Percentiles rank a stretch among this genome's conserved stretches.
phyloP scores from a whole-genome alignment of 2,113 vertebrate genomes.

The Gracilinanus agilis region DNA sequence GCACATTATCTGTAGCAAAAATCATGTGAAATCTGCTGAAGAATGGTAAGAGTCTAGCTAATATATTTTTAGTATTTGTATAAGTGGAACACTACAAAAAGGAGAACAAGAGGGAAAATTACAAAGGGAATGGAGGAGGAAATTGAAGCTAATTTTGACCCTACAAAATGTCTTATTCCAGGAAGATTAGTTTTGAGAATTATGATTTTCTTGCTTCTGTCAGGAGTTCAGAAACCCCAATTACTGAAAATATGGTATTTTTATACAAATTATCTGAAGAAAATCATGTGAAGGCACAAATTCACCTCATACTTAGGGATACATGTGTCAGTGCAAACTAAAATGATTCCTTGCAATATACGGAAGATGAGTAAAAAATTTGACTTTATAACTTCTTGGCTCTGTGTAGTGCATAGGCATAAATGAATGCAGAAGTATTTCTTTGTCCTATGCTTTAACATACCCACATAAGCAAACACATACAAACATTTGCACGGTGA shows the following conservation, averaged over 20 bases:
- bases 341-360: background rate
- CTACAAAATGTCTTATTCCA: background rate
- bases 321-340: background rate
- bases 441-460: background rate
- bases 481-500: background rate
- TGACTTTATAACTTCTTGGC: background rate
- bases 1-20: background rate
- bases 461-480: background rate
- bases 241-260: background rate
- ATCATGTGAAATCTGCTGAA: background rate
- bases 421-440: background rate
- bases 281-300: background rate
- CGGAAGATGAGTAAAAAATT: background rate
- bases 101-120: background rate
- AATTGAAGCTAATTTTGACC: background rate
- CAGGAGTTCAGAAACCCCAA: background rate
- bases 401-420: background rate
- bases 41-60: background rate
- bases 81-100: background rate
- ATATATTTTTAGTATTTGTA: background rate
- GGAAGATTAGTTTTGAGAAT: background rate
- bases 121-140: background rate
- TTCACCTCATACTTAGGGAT: background rate
- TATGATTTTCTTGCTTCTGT: background rate
- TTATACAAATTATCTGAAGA: background rate